A percentile compares a stretch with the other conserved stretches of the same genome.
Evolutionary conservation across 2,113 vertebrate species (phyloP).

Genomic region (Callionymus lyra): DNA sequence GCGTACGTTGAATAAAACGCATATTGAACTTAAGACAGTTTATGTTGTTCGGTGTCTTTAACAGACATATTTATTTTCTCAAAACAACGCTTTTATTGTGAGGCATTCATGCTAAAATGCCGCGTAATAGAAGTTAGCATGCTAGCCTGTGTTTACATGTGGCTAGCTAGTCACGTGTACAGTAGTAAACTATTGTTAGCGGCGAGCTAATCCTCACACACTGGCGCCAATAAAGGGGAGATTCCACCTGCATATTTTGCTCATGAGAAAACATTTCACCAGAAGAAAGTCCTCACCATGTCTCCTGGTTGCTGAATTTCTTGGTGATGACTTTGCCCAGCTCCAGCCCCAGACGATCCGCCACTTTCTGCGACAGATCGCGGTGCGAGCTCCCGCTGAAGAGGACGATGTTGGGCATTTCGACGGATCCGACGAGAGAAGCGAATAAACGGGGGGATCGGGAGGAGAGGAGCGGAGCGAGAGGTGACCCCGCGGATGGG

Average conservation of each 20-base stretch:
- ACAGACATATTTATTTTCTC: too few species aligned
- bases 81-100: too few species aligned
- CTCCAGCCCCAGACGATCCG: conserved; percentile 68
- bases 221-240: conserved; percentile 8
- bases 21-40: too few species aligned
- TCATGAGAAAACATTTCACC: background rate
- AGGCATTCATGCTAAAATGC: too few species aligned
- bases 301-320: conserved; percentile 89
- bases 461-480: background rate
- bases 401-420: conserved; percentile 63
- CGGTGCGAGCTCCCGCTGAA: conserved; percentile 75
- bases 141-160: conserved; percentile 55
- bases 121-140: background rate
- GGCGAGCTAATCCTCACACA: conserved; percentile 38
- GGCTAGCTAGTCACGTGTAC: conserved; percentile 46
- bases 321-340: conserved; percentile 86
- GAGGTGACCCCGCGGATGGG: conserved; percentile 6
- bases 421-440: too few species aligned
- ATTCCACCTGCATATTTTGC: too few species aligned
- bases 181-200: conserved; percentile 51
- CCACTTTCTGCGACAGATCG: conserved; percentile 72
- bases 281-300: conserved; percentile 62
- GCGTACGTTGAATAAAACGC: background rate
- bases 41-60: too few species aligned
- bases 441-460: too few species aligned